Base-by-base conservation (phyloP, 2,797 vertebrate genomes). In the Molothrus aeneus region DNA sequence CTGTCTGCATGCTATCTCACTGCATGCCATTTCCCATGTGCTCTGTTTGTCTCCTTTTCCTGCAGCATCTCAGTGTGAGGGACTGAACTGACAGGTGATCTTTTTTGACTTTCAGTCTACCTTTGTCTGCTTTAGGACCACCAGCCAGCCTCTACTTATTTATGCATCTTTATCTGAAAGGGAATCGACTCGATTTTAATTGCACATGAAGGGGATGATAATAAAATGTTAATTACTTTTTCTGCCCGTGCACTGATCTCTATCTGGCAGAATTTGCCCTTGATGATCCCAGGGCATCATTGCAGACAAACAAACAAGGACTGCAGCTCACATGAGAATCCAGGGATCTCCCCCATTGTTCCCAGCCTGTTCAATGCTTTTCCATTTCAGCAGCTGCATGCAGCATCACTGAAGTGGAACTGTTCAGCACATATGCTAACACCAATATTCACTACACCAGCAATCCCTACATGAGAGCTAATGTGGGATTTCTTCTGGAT, bases 181-280 rank as follows among this genome's bases (percentile, higher is more conserved):
- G 34, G 72, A 94, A 96, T 96, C 94, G 7, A 84, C 59, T 93
- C 80, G 8, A 31, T 81, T 95, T 93, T 94, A 97, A 96, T 95
- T 96, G 90, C 92, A 45, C 73, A 88, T n/a, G 71, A 95, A 95
- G 1, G 0, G 88, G 72, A 82, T 85, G 93, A 93, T 92, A 96
- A 95, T 90, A 89, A 92, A 95, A 94, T 72, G 86, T 82, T 97
- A 95, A 96, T 96, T 97, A 90, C 86, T 92, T 96, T 96, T 93
- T 61, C 92, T 91, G 86, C 71, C 88, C 28, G 7, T 74, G 71
- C 63, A 43, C 92, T 92, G 95, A 95, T 97, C 88, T 91, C 13
- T 96, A 97, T 96, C 96, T 93, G 45, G 68, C 47, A 82, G 96
- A 89, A 85, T 78, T 85, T 94, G 92, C 72, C 88, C 94, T 97